Evolutionary conservation across 2,113 vertebrate genomes (phyloP), one percentile per base, ranked within the genome.

Genomic region (Chamaetylas fuelleborni): DNA sequence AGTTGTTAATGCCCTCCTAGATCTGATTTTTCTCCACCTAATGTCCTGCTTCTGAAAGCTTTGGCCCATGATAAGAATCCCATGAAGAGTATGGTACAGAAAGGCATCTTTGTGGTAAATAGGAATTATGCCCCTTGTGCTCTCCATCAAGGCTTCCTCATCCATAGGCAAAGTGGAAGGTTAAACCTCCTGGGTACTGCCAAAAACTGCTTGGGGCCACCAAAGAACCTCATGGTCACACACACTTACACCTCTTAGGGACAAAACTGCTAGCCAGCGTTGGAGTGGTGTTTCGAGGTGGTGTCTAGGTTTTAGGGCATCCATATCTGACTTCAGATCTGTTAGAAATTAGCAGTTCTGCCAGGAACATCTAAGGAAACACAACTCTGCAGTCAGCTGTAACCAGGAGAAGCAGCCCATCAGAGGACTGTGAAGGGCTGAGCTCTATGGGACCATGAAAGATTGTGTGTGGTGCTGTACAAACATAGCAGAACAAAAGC

Each of bases 401-500:
- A 58, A 50, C 23, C 19, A 77, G 71, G 42, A 61, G n/a, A 25
- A 84, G 56, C 36, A 84, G 40, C 40, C 40, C 4, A 3, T 51
- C 22, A 51, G 34, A 90, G 62, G 29, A 31, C 58, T 45, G 20
- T 19, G 62, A 66, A 90, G 33, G 47, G 11, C 6, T 95, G 45
- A 87, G 42, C 81, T 57, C 19, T 12, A 26, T 29, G 64, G 61
- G 57, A 62, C 72, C 67, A 26, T 24, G 43, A 34, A 92, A 87
- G 40, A 43, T 26, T 83, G 61, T 93, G 58, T 43, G 57, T 94
- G 50, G 19, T 83, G 82, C 85, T 86, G 36, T 57, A 83, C 88
- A 96, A 95, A 95, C 72, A 96, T 42, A 57, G 43, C 22, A 93
- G 69, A 95, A 95, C 88, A 91, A 95, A 93, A 96, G 92, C 51